phyloP scores from a whole-genome alignment of 2,797 vertebrate genomes.

The Onychomys arenicola region DNA sequence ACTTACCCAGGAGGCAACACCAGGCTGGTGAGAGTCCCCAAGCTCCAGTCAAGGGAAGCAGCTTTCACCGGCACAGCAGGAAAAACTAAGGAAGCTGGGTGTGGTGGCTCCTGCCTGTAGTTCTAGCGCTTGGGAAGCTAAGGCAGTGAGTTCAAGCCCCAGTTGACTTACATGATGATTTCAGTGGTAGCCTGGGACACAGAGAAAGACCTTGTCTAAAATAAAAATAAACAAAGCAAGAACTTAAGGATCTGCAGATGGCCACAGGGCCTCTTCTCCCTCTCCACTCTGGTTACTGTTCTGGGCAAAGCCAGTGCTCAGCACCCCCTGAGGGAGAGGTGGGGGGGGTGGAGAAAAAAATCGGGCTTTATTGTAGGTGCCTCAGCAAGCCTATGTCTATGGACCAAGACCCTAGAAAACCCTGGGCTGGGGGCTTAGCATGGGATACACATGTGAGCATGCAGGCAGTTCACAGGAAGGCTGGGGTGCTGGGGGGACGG shows the following conservation, averaged over 20 bases:
- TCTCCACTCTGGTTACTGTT: no score
- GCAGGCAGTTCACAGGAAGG: not conserved
- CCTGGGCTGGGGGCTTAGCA: not conserved
- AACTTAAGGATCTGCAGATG: not conserved
- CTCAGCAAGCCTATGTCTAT: not conserved
- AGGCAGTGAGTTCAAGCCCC: not conserved
- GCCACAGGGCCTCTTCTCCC: not conserved
- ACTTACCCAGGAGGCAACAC: not conserved
- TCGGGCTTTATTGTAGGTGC: not conserved
- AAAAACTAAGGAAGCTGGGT: not conserved
- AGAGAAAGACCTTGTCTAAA: not conserved
- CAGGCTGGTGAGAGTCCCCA: not conserved
- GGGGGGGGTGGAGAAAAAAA: not conserved
- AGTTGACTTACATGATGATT: not conserved
- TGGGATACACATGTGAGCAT: rapidly evolving
- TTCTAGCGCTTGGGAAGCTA: not conserved
- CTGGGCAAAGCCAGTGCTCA: no score
- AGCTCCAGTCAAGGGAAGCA: not conserved
- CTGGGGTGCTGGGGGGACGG: no score
- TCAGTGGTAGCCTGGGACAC: not conserved
- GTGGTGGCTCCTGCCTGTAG: no score
- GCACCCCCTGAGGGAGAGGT: no score
- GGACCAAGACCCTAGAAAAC: no score
- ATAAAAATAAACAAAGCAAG: not conserved
- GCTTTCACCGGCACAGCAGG: not conserved